A percentile compares a stretch with the other conserved stretches of the same genome.
Conservation (phyloP, 2,888 invertebrate species). For the Malacosoma neustria region DNA sequence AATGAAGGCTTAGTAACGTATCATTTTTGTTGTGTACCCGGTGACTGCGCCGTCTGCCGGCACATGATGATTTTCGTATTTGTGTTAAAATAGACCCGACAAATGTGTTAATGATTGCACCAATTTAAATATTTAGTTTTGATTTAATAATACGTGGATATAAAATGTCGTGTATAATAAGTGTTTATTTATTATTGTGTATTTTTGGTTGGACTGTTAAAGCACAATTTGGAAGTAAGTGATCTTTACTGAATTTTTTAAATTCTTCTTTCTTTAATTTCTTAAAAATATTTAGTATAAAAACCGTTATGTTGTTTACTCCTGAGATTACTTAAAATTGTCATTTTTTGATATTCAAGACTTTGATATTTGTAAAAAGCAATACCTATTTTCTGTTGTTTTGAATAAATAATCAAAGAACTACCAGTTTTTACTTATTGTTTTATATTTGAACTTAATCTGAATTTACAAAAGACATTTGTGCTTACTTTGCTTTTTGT, state of each 20-base stretch:
- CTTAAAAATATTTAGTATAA: background rate
- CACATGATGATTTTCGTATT: slow-evolving; percentile 5
- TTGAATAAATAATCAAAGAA: too few species aligned
- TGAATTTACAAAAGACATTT: too few species aligned
- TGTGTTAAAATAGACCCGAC: background rate
- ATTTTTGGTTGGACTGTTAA: slow-evolving; percentile 39
- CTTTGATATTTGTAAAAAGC: too few species aligned
- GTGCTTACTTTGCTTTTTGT: too few species aligned
- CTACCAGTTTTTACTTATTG: too few species aligned
- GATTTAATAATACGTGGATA: too few species aligned
- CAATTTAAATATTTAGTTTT: too few species aligned
- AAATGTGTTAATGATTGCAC: too few species aligned
- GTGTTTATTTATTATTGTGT: slow-evolving; percentile 31
- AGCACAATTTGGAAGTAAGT: slow-evolving; percentile 67
- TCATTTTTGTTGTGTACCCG: slow-evolving; percentile 51
- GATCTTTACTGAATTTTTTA: background rate
- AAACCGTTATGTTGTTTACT: background rate
- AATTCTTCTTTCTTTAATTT: background rate
- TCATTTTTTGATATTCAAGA: too few species aligned
- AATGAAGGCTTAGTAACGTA: slow-evolving; percentile 50
- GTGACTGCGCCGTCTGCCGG: slow-evolving; percentile 18
- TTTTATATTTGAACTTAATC: too few species aligned
- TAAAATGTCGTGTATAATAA: slow-evolving; percentile 9
- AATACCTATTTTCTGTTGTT: too few species aligned
- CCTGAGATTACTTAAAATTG: background rate